phyloP scores from a whole-genome alignment of 2,113 vertebrate genomes.

The Turdus rufiventris region DNA sequence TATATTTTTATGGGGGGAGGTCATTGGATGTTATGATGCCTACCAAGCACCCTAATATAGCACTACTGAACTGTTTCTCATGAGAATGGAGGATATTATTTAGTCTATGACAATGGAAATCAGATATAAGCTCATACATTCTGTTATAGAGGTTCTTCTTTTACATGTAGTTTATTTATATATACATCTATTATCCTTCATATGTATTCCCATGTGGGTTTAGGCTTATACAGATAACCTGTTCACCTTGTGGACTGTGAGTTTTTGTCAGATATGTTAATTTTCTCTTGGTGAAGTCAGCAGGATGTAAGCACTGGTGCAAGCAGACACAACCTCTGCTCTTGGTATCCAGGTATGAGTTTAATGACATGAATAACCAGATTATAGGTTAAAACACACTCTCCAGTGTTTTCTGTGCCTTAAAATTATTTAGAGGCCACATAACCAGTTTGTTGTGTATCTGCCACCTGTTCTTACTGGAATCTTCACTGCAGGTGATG shows the following conservation, averaged over 20 bases:
- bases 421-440: not conserved
- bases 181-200: not conserved
- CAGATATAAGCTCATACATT: not conserved
- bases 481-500: not conserved
- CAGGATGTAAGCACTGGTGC: not conserved
- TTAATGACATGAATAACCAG: not conserved
- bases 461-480: not conserved
- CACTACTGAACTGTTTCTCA: not conserved
- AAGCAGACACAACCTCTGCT: not conserved
- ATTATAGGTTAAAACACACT: no score
- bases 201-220: not conserved
- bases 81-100: not conserved
- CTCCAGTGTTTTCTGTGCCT: not conserved
- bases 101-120: not conserved
- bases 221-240: not conserved
- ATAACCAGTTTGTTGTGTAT: not conserved
- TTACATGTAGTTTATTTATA: not conserved
- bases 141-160: not conserved
- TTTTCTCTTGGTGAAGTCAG: not conserved
- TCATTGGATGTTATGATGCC: not conserved
- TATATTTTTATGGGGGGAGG: not conserved
- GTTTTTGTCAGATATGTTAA: not conserved
- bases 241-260: not conserved
- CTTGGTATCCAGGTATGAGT: not conserved
- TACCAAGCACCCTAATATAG: not conserved